Evolutionary conservation across 1,140 invertebrate genomes (phyloP).

Genomic region (Conus ventricosus): DNA sequence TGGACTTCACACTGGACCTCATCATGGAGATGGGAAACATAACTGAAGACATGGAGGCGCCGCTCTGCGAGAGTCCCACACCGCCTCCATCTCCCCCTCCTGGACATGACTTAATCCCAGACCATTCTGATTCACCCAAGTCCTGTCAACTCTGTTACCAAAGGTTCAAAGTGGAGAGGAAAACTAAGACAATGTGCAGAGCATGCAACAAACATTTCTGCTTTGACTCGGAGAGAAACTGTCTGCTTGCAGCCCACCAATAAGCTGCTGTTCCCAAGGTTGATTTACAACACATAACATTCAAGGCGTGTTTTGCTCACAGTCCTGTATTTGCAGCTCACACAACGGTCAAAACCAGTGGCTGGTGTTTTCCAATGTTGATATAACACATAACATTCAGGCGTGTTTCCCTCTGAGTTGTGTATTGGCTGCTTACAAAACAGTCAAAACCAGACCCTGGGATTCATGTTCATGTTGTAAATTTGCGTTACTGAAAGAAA

Average conservation of each 20-base stretch:
- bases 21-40: not conserved
- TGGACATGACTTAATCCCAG: not conserved
- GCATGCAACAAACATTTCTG: not conserved
- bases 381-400: no score
- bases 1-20: constrained; percentile 13
- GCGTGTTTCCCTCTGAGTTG: no score
- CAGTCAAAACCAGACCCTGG: no score
- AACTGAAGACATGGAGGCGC: not conserved
- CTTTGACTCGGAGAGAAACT: not conserved
- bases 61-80: not conserved
- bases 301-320: no score
- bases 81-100: not conserved
- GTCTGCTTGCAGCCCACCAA: not conserved
- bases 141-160: not conserved
- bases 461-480: no score
- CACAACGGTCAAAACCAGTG: no score
- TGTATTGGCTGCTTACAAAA: no score
- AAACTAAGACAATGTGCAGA: not conserved
- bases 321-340: no score
- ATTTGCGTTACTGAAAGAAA: no score
- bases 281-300: no score
- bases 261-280: no score
- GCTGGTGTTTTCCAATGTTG: no score
- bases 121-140: not conserved
- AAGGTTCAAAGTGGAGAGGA: not conserved